Conservation (phyloP, 2,888 invertebrate species). For the Sarcophaga variegata region DNA sequence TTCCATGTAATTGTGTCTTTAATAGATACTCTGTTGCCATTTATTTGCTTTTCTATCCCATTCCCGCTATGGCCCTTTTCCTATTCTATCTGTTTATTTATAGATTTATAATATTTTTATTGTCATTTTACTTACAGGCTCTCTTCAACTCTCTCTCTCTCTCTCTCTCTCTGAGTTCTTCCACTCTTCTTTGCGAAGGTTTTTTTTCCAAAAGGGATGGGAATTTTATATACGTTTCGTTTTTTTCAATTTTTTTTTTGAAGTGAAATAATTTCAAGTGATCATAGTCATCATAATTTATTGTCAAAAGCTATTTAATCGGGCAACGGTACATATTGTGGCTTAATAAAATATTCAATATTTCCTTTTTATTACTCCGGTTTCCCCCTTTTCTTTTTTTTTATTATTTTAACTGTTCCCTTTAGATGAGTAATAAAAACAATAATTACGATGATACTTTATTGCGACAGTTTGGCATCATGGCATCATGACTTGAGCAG, state of each 20-base stretch:
- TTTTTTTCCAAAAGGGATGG: conserved; percentile 21
- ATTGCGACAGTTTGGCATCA: background rate
- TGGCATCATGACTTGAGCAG: background rate
- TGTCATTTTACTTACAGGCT: conserved; percentile 57
- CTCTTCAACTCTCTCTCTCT: conserved; percentile 9
- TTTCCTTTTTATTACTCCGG: conserved; percentile 57
- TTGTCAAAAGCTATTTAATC: conserved; percentile 56
- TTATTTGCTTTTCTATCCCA: conserved; percentile 26
- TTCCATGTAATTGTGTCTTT: conserved; percentile 68
- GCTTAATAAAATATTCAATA: conserved; percentile 64
- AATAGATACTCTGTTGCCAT: conserved; percentile 68
- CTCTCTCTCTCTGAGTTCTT: background rate
- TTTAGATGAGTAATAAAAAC: conserved; percentile 46
- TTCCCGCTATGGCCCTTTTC: background rate
- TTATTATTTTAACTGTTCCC: conserved; percentile 31
- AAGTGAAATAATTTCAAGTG: conserved; percentile 62
- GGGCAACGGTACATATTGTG: conserved; percentile 41
- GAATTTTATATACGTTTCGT: conserved; percentile 27
- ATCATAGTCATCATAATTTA: conserved; percentile 65
- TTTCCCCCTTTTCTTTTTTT: background rate
- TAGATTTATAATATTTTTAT: conserved; percentile 61
- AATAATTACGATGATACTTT: conserved; percentile 41
- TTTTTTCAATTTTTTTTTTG: background rate
- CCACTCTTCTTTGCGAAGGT: background rate
- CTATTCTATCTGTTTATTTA: conserved; percentile 63